Evolutionary conservation across 2,797 vertebrate species (phyloP), one percentile per base, ranked within the genome.

Genomic region (Enteromius thamalakanensis): DNA sequence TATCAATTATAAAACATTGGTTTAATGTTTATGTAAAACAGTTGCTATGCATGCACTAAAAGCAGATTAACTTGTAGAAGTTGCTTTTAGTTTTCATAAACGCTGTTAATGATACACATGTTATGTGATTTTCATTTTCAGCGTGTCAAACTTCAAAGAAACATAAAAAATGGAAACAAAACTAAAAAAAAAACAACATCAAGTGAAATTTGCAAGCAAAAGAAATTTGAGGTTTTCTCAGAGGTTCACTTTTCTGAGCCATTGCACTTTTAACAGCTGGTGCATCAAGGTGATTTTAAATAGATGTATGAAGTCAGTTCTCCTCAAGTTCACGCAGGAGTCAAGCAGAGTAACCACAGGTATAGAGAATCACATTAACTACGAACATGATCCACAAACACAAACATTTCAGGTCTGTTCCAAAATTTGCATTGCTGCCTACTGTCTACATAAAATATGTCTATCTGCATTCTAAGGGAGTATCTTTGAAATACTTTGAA

Each of bases 331-430:
- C 70, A 51, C 9, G 34, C 49, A 26, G 45, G 19, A 53, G 71
- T 75, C 32, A 51, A 75, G 32, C 51, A 32, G 70, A 55, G 29
- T 37, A 75, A 40, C 32, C 71, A 75, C 19, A 75, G 71, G 51
- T 23, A 32, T n/a, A 37, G 32, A n/a, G 19, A 75, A 34, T n/a
- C 71, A 55, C 71, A n/a, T 23, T 75, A 53, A 55, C 71, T 55
- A 37, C 37, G 10, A 74, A n/a, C 5, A 53, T 53, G 19, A 53
- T 53, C 3, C 26, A 34, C 65, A 21, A 67, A 65, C 45, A 49
- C 23, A 53, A 53, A 53, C 29, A 53, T 53, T 1, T 71, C 29
- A 49, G 23, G 15, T 49, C 7, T 0, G 23, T 12, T 53, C 17
- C 47, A 37, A 74, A 55, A 53, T 32, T 26, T 72, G 69, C 69